A percentile compares a stretch with the other conserved stretches of the same genome.
Conservation (phyloP, 2,113 vertebrate species). For the Lepisosteus oculatus region DNA sequence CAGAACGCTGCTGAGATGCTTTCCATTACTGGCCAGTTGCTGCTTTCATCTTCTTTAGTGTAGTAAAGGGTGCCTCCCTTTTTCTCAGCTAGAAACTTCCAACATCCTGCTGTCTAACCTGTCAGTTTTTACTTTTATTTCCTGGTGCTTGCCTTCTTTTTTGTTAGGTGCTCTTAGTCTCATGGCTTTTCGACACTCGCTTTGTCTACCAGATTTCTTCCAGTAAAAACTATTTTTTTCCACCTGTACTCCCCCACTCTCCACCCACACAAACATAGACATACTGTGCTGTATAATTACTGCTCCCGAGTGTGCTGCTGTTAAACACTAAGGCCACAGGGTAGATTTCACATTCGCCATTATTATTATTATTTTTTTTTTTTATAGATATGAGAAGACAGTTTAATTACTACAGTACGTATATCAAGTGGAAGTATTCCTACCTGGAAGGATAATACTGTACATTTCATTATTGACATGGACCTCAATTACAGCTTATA, state of each 20-base stretch:
- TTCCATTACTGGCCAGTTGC: neutral
- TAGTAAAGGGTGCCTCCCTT: neutral
- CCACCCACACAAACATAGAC: neutral
- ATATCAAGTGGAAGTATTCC: too few species aligned
- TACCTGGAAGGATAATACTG: too few species aligned
- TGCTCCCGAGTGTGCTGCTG: neutral
- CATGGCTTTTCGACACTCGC: neutral
- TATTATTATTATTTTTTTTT: too few species aligned
- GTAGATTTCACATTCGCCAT: neutral
- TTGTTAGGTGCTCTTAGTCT: conserved; percentile 8
- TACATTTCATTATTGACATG: too few species aligned
- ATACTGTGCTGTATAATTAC: neutral
- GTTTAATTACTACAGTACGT: too few species aligned
- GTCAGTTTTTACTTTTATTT: conserved; percentile 15
- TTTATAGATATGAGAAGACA: too few species aligned
- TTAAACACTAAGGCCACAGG: neutral
- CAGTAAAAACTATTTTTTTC: conserved; percentile 17
- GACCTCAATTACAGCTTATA: too few species aligned
- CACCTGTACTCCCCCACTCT: neutral
- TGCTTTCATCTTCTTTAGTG: neutral
- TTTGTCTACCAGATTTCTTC: conserved; percentile 21
- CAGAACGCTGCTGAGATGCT: neutral
- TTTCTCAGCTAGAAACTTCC: neutral
- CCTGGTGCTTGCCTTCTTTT: neutral
- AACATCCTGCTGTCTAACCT: conserved; percentile 7